phyloP scores from a whole-genome alignment of 2,888 invertebrate species.

The Ommatoiulus sabulosus region DNA sequence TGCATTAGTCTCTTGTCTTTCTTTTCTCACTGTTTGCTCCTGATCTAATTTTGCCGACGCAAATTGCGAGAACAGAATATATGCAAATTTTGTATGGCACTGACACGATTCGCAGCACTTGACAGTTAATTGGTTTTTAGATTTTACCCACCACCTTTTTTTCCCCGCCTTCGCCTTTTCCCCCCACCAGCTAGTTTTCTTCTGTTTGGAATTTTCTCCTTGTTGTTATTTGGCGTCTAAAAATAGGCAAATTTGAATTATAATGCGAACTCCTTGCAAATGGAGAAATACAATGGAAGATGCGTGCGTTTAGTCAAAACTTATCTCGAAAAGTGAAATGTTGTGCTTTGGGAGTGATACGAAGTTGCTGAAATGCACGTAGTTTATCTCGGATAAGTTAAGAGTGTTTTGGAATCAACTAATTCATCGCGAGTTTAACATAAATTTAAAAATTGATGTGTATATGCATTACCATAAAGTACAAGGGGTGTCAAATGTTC shows the following conservation, averaged over 20 bases:
- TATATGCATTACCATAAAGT: too few relatives aligned
- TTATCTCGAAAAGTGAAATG: too few relatives aligned
- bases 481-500: too few relatives aligned
- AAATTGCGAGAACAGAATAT: conserved; percentile 55
- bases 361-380: too few relatives aligned
- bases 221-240: conserved; percentile 34
- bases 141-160: conserved; percentile 52
- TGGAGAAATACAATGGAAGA: background rate
- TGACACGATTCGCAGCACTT: conserved; percentile 56
- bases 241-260: conserved; percentile 31
- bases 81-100: conserved; percentile 56
- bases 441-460: too few relatives aligned
- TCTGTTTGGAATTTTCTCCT: background rate
- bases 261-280: background rate
- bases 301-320: background rate
- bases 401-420: too few relatives aligned
- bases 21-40: conserved; percentile 51
- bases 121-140: conserved; percentile 57
- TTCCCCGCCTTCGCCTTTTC: background rate
- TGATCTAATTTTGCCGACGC: conserved; percentile 55
- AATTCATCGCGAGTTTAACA: too few relatives aligned
- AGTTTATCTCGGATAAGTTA: too few relatives aligned
- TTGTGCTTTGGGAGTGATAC: too few relatives aligned
- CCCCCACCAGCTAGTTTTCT: background rate
- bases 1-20: conserved; percentile 50